Percentiles rank a stretch among this genome's conserved stretches.
Conservation (phyloP, 2,888 invertebrate species). For the Aleiodes alternator region DNA sequence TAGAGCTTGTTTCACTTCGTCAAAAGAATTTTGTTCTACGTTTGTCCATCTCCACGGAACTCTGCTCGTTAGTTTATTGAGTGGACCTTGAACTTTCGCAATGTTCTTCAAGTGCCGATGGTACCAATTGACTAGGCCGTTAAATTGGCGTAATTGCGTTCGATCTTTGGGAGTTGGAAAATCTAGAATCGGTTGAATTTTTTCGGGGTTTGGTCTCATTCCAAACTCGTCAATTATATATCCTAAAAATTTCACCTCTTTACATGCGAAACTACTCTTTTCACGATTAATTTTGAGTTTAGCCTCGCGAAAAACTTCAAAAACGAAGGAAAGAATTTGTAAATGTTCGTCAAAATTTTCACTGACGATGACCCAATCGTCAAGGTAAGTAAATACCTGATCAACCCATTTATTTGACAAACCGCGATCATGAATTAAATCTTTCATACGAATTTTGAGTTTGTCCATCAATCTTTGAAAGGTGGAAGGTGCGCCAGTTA, state of each 20-base stretch:
- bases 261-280: slow-evolving; percentile 44
- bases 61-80: slow-evolving; percentile 49
- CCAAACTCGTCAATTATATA: slow-evolving; percentile 50
- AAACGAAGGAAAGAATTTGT: slow-evolving; percentile 27
- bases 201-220: slow-evolving; percentile 49
- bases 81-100: slow-evolving; percentile 43
- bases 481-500: slow-evolving; percentile 47
- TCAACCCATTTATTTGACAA: too few species aligned
- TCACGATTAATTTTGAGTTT: too few species aligned
- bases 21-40: slow-evolving; percentile 46
- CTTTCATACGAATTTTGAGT: slow-evolving; percentile 45
- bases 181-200: slow-evolving; percentile 46
- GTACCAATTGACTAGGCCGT: too few species aligned
- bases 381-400: too few species aligned
- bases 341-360: neutral
- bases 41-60: slow-evolving; percentile 46
- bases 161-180: too few species aligned
- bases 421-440: slow-evolving; percentile 13
- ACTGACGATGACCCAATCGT: too few species aligned
- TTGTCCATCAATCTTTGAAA: slow-evolving; percentile 41
- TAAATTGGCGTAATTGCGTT: too few species aligned
- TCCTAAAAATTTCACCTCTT: slow-evolving; percentile 48
- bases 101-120: slow-evolving; percentile 18
- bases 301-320: too few species aligned
- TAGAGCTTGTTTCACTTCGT: slow-evolving; percentile 39